phyloP scores from a whole-genome alignment of 2,888 invertebrate genomes.

The Nephrotoma guestfalica region DNA sequence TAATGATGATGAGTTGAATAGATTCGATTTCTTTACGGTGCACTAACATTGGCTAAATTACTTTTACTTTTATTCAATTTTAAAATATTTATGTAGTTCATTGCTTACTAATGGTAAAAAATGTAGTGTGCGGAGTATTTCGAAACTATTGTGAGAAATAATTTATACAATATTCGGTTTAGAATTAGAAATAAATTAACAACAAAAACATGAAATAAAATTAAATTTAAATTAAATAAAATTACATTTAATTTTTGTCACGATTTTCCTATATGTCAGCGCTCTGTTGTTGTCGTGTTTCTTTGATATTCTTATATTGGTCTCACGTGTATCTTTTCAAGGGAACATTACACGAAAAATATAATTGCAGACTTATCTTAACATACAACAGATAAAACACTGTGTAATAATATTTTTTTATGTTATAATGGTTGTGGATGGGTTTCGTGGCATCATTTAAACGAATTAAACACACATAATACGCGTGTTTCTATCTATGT shows the following conservation, averaged over 20 bases:
- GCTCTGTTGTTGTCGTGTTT: background rate
- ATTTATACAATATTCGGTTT: background rate
- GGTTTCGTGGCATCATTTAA: background rate
- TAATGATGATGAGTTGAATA: background rate
- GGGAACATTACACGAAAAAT: background rate
- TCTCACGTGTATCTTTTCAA: background rate
- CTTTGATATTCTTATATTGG: background rate
- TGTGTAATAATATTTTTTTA: background rate
- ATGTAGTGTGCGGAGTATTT: background rate
- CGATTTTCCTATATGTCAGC: background rate
- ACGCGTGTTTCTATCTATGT: background rate
- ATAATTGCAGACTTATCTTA: background rate
- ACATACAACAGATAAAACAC: background rate
- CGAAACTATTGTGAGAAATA: background rate
- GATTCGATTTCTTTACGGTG: background rate
- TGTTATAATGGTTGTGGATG: background rate
- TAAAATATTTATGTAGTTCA: background rate
- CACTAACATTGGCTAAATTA: background rate
- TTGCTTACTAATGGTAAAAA: background rate
- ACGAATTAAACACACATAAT: background rate
- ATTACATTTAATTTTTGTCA: background rate
- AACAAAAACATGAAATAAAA: background rate
- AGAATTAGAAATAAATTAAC: background rate
- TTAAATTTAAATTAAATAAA: background rate
- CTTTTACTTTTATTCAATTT: background rate